Base-by-base conservation (phyloP, 1,140 invertebrate species). In the Micrasema longulum region DNA sequence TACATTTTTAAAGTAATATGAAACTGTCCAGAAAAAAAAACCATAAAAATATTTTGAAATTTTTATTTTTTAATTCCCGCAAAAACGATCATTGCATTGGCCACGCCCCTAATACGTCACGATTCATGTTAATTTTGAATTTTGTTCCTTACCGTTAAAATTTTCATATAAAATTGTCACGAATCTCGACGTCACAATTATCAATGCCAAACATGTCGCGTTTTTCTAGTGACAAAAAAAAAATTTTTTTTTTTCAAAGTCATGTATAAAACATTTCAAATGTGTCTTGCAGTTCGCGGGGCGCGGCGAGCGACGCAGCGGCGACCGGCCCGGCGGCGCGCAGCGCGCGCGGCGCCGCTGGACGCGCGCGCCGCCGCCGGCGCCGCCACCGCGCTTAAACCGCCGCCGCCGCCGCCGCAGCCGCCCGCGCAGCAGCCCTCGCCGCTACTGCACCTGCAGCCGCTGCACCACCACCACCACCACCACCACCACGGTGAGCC, bases 281-380 rank as follows among this genome's bases (percentile, higher is more conserved):
- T n/a, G 2, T 31, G 26, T 31, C 3, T 31, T 31, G 26, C 26
- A 31, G 26, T 31, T 31, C 26, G 26, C 26, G 45, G 14, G 9
- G 45, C 45, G 20, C 14, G 20, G 45, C 14, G 45, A 48, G 45
- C 14, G 45, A 9, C 53, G 81, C 70, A 77, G 63, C 76, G 79
- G 74, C 78, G 78, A 77, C 74, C 36, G 67, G 80, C 78, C 77
- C 80, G 76, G 75, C 36, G 67, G 80, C 78, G 77, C 80, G 76
- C 52, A 80, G 72, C 78, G 60, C 76, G 79, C 74, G 78, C 78
- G 78, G 76, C 80, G 62, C 65, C 71, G 75, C 82, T 62, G 73
- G 81, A 71, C 31, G 77, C 79, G 53, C 80, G 71, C 72, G 68
- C 66, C 78, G 79, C 76, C 72, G 79, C 75, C 72, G 80, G 68